Evolutionary conservation across 1,140 invertebrate species (phyloP).

Genomic region (Yoshiicerus persimilis): DNA sequence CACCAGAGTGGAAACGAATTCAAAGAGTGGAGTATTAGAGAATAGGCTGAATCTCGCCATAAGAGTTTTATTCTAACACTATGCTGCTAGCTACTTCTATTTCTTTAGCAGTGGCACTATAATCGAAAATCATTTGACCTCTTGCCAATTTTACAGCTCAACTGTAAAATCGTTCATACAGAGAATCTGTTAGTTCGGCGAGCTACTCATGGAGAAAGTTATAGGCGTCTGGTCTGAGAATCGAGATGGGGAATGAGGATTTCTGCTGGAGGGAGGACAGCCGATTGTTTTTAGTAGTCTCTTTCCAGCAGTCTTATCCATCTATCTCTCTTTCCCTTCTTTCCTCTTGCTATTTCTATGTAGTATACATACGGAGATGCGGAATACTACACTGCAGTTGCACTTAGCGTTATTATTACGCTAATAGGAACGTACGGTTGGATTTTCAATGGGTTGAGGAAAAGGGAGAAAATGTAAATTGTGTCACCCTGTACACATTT

Average conservation of each 20-base stretch:
- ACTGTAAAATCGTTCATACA: slow-evolving; percentile 30
- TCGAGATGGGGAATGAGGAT: slow-evolving; percentile 14
- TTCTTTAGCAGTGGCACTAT: not conserved
- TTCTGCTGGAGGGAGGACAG: slow-evolving; percentile 10
- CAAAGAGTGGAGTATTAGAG: too few relatives aligned
- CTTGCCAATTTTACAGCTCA: slow-evolving; percentile 40
- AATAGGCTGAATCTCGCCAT: too few relatives aligned
- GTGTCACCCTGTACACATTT: not conserved
- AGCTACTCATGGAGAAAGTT: slow-evolving; percentile 16
- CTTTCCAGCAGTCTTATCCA: not conserved
- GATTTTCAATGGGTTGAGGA: not conserved
- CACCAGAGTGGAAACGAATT: too few relatives aligned
- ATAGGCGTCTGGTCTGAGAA: slow-evolving; percentile 1
- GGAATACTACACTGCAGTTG: too few relatives aligned
- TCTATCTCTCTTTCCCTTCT: not conserved
- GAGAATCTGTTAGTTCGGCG: slow-evolving; percentile 6
- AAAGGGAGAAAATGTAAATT: not conserved
- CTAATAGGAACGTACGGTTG: not conserved
- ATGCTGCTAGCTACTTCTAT: not conserved
- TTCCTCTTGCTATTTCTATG: not conserved
- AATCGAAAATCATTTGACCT: slow-evolving; percentile 37
- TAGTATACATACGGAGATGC: too few relatives aligned
- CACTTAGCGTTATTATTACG: too few relatives aligned
- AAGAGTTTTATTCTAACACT: not conserved
- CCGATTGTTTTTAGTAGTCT: slow-evolving; percentile 17